phyloP scores from a whole-genome alignment of 2,888 invertebrate genomes.

The Apamea sordens region DNA sequence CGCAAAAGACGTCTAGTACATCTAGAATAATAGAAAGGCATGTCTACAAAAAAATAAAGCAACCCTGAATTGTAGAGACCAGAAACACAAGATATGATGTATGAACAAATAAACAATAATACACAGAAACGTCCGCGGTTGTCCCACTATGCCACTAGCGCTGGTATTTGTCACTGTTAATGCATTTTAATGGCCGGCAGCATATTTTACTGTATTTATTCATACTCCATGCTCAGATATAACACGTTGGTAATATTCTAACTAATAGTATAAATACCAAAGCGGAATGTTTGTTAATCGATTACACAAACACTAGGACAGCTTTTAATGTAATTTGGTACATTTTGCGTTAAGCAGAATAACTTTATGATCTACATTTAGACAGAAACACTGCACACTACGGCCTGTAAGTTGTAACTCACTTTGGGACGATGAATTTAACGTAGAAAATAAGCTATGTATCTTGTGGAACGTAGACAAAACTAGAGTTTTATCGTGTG shows the following conservation, averaged over 20 bases:
- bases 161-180: conserved; percentile 63
- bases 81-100: conserved; percentile 23
- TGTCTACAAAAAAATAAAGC: not conserved
- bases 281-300: conserved; percentile 54
- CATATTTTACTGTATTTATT: conserved; percentile 62
- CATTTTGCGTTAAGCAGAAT: conserved; percentile 15
- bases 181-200: conserved; percentile 60
- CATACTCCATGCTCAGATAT: conserved; percentile 58
- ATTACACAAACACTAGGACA: conserved; percentile 46
- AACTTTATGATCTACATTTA: conserved; percentile 21
- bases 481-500: not conserved
- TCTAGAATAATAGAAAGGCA: conserved; percentile 1
- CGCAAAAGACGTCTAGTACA: not conserved
- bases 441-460: not conserved
- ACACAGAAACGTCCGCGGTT: conserved; percentile 33
- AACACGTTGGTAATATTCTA: conserved; percentile 56
- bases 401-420: conserved; percentile 11
- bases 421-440: not conserved
- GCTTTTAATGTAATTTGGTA: conserved; percentile 44
- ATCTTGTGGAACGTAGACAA: not conserved
- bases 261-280: conserved; percentile 57
- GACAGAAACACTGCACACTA: not conserved
- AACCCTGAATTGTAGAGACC: not conserved
- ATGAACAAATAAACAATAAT: conserved; percentile 32
- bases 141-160: conserved; percentile 42